These are phyloP conservation scores for Lasioglossum baleicum DNA, from an alignment of 1,140 invertebrate genomes.

Conservation along the genomic window DNA sequence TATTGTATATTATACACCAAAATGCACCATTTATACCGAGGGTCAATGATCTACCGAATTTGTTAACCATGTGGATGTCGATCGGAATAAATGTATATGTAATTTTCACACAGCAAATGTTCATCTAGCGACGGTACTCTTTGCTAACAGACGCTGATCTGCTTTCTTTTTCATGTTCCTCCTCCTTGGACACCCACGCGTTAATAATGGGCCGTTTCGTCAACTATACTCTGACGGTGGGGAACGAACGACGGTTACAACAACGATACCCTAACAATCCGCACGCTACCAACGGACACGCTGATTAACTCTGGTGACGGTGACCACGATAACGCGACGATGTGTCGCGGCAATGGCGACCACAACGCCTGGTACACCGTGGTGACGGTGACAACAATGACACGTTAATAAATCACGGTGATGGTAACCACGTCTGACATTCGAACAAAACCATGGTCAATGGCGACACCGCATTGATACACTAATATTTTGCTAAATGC, in stretches of 20 bases:
- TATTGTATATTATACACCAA: no score
- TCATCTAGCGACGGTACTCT: background rate
- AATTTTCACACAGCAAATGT: no score
- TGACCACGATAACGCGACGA: conserved; percentile 26
- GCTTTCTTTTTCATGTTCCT: conserved; percentile 54
- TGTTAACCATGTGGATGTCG: no score
- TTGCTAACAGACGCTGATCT: conserved; percentile 38
- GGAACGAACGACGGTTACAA: conserved; percentile 19
- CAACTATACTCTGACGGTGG: conserved; percentile 18
- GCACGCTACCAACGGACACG: conserved; percentile 28
- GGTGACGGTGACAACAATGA: conserved; percentile 46
- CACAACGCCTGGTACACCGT: conserved; percentile 42
- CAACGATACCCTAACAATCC: conserved; percentile 22
- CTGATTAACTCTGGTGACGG: conserved; percentile 47
- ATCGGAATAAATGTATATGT: no score
- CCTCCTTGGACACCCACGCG: conserved; percentile 11
- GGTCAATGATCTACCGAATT: no score
- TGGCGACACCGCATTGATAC: conserved; percentile 10
- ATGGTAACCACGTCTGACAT: conserved; percentile 29
- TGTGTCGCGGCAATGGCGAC: conserved; percentile 27
- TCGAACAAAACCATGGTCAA: conserved; percentile 34
- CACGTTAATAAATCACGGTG: conserved; percentile 44
- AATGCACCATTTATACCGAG: no score
- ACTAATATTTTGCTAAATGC: conserved; percentile 24
- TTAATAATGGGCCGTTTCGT: background rate